Base-by-base conservation (phyloP, 2,888 invertebrate species). In the Ethmia dodecea region DNA sequence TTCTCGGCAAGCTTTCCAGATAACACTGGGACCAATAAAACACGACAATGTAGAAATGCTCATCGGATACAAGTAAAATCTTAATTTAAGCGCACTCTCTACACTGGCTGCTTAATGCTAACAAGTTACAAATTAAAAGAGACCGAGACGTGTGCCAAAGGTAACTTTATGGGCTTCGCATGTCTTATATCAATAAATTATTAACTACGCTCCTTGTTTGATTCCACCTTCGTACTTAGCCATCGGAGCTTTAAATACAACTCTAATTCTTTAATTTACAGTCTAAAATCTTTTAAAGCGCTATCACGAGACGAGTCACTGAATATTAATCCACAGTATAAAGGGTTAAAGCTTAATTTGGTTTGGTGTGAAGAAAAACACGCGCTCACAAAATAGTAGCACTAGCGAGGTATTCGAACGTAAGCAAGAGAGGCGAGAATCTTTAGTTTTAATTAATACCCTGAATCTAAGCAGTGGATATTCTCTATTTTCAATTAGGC, bases 141-240 rank as follows among this genome's bases (percentile, higher is more conserved):
- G 77, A 74, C 72, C 76, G 65, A 72, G 73, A 80, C 80, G 74
- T 76, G 76, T 80, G 81, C 80, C 81, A 79, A 83, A 78, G 74
- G 72, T 71, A 77, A 78, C 81, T 84, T 84, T 84, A 86, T 83
- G 84, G 84, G 76, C 80, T 79, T 84, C 63, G 86, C 86, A 84
- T 86, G 86, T 84, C 76, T 81, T 81, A 83, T 79, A 83, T 83
- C 83, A 83, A 86, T 86, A 86, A 86, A 86, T 86, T 84, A 84
- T 86, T 81, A 77, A 78, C 78, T 72, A 77, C 79, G 73, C 75
- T 77, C 71, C 79, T 75, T 81, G 74, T 80, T 83, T 83, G 78
- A 80, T 79, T 80, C 68, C 62, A 73, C 73, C 75, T 79, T 74
- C 70, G 71, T 69, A 68, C 66, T 59, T 57, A 52, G 49, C 53